Evolutionary conservation across 2,888 invertebrate species (phyloP).

Genomic region (Campopleginae sp.): DNA sequence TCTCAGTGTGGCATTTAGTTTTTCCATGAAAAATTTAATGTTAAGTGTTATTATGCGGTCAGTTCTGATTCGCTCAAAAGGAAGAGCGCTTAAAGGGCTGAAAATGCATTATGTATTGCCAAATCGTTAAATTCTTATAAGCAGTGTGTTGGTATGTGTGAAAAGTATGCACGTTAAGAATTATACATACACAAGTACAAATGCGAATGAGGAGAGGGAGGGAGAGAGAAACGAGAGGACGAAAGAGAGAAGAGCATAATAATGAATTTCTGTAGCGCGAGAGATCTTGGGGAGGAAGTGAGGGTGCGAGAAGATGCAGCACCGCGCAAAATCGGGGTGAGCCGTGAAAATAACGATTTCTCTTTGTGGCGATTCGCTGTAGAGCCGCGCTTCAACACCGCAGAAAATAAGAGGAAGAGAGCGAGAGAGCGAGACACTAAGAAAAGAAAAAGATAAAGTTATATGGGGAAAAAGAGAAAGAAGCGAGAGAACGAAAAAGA

Average conservation of each 20-base stretch:
- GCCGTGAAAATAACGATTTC: slow-evolving; percentile 82
- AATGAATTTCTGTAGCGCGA: slow-evolving; percentile 60
- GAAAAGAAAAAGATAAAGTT: slow-evolving; percentile 33
- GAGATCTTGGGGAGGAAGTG: slow-evolving; percentile 45
- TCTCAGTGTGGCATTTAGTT: background rate
- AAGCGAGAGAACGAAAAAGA: slow-evolving; percentile 45
- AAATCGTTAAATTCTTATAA: slow-evolving; percentile 17
- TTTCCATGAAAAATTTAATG: background rate
- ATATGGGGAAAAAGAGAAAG: slow-evolving; percentile 46
- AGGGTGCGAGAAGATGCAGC: slow-evolving; percentile 73
- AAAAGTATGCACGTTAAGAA: background rate
- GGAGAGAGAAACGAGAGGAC: slow-evolving; percentile 34
- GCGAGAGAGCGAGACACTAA: slow-evolving; percentile 41
- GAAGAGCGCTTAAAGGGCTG: slow-evolving; percentile 18
- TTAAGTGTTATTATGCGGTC: background rate
- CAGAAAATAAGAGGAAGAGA: slow-evolving; percentile 57
- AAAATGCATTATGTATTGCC: slow-evolving; percentile 35
- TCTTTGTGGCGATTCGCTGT: slow-evolving; percentile 75
- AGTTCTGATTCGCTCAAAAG: background rate
- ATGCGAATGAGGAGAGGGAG: slow-evolving; percentile 8
- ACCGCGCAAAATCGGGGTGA: slow-evolving; percentile 79
- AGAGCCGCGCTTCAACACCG: slow-evolving; percentile 49
- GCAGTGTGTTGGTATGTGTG: background rate
- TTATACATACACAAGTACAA: background rate
- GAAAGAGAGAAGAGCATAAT: slow-evolving; percentile 66